These are phyloP conservation scores for Pelmatolapia mariae DNA, from an alignment of 2,113 vertebrate genomes.

Conservation along the genomic window DNA sequence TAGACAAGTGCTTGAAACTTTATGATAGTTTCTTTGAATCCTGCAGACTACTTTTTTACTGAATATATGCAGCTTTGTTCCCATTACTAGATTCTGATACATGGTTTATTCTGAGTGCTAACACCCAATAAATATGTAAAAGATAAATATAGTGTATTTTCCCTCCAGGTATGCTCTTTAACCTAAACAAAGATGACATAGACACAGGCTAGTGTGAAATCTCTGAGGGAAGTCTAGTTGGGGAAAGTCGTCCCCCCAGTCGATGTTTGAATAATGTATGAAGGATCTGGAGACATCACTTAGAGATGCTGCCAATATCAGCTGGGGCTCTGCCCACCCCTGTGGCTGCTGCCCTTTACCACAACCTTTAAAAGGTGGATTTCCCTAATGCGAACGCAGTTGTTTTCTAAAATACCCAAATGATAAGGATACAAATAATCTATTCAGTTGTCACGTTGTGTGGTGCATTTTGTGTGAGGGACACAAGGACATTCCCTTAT, in stretches of 20 bases:
- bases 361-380: constrained; percentile 63
- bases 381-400: constrained; percentile 37
- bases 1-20: not conserved
- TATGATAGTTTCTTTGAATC: not conserved
- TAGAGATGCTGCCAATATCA: constrained; percentile 71
- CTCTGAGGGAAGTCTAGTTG: constrained; percentile 51
- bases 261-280: constrained; percentile 69
- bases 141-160: constrained; percentile 19
- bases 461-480: not conserved
- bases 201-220: constrained; percentile 39
- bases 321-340: constrained; percentile 46
- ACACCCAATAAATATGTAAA: constrained; percentile 25
- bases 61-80: not conserved
- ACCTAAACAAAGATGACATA: constrained; percentile 39
- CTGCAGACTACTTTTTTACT: not conserved
- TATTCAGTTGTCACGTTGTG: not conserved
- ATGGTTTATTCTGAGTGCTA: not conserved
- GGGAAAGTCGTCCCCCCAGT: constrained; percentile 33
- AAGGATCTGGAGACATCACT: constrained; percentile 67
- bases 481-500: not conserved
- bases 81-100: not conserved
- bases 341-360: constrained; percentile 62
- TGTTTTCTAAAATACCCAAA: constrained; percentile 38
- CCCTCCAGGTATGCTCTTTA: constrained; percentile 29
- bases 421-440: not conserved